Conservation (phyloP, 2,888 invertebrate genomes). For the Standfussiana lucernea region DNA sequence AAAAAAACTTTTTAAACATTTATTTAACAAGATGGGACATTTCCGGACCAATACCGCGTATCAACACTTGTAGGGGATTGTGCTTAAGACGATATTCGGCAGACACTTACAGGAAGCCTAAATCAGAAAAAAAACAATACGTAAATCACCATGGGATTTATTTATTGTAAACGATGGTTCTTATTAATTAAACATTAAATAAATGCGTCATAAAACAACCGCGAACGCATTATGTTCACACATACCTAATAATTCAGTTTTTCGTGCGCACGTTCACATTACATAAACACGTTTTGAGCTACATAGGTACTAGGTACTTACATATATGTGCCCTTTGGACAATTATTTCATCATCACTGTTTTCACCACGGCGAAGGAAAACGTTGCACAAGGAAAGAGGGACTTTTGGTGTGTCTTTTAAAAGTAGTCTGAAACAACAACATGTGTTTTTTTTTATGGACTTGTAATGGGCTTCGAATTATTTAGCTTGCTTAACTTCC, state of each 20-base stretch:
- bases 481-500: too few species aligned
- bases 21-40: not conserved
- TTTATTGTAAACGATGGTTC: too few species aligned
- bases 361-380: not conserved
- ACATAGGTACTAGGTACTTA: too few species aligned
- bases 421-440: not conserved
- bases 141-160: too few species aligned
- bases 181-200: not conserved
- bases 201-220: not conserved
- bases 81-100: too few species aligned
- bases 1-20: not conserved
- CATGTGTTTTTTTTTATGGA: too few species aligned
- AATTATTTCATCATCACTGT: not conserved
- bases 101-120: too few species aligned
- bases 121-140: too few species aligned
- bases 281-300: not conserved
- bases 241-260: not conserved
- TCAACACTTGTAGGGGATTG: too few species aligned
- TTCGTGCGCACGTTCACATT: not conserved
- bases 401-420: not conserved
- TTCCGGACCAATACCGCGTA: not conserved
- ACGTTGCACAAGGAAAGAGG: not conserved
- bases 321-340: not conserved
- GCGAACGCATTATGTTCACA: not conserved
- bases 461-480: too few species aligned